Percentiles rank a stretch among this genome's conserved stretches.
These are phyloP conservation scores for Monoplex corrugatus DNA, from an alignment of 2,888 invertebrate species.

Conservation along the genomic window DNA sequence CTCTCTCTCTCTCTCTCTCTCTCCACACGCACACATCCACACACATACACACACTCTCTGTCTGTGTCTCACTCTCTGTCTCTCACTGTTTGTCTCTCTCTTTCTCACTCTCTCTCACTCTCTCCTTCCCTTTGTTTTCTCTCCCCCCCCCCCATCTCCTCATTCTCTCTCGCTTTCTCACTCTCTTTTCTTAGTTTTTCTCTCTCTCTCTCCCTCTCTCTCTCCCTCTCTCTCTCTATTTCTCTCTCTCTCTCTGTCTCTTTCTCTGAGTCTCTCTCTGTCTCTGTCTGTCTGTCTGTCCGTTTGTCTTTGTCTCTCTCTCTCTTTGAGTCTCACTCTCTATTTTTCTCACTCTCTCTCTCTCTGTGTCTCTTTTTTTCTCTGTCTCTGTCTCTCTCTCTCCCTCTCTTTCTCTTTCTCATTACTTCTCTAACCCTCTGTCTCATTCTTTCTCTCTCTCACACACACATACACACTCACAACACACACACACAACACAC, in stretches of 20 bases:
- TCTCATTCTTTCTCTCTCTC: no score
- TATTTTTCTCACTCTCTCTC: no score
- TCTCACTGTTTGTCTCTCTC: slow-evolving; percentile 13
- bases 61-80: slow-evolving; percentile 8
- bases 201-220: not conserved
- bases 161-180: not conserved
- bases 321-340: no score
- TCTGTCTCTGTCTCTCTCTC: no score
- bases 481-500: no score
- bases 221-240: not conserved
- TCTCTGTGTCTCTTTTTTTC: no score
- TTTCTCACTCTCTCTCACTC: slow-evolving; percentile 30
- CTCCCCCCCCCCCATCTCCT: not conserved
- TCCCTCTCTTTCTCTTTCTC: slow-evolving; percentile 28
- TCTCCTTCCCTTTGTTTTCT: not conserved
- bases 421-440: not conserved
- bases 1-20: slow-evolving; percentile 24
- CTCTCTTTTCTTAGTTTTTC: not conserved
- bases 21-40: not conserved
- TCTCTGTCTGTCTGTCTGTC: not conserved
- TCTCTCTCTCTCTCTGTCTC: slow-evolving; percentile 4
- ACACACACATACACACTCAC: no score
- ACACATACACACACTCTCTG: no score
- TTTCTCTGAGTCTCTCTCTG: slow-evolving; percentile 27
- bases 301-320: no score